These are phyloP conservation scores for Nycticorax nycticorax DNA, from an alignment of 2,113 vertebrate species.

Conservation along the genomic window DNA sequence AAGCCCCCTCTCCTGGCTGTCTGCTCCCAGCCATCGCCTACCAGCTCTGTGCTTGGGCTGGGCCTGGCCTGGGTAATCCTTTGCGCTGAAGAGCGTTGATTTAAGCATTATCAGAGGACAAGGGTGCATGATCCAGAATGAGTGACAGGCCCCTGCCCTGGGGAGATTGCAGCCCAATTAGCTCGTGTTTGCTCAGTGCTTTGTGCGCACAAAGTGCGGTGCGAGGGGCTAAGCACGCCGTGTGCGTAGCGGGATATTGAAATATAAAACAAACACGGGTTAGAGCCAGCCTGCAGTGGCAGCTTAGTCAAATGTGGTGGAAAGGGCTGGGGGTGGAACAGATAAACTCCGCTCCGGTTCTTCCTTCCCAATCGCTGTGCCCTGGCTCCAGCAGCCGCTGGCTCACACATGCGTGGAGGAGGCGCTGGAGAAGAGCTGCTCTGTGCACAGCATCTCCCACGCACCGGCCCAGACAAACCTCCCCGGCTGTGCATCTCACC, in stretches of 20 bases:
- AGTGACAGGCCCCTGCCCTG: background rate
- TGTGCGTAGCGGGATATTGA: background rate
- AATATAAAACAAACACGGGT: background rate
- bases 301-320: background rate
- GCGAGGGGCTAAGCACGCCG: background rate
- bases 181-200: background rate
- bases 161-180: conserved; percentile 1
- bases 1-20: background rate
- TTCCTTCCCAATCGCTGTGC: accelerated
- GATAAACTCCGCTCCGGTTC: background rate
- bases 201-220: background rate
- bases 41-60: background rate
- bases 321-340: background rate
- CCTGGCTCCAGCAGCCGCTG: background rate
- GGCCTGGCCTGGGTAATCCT: background rate
- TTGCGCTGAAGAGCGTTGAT: background rate
- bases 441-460: background rate
- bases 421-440: background rate
- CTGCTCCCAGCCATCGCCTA: background rate
- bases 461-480: background rate
- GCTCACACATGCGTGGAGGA: background rate
- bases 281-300: background rate
- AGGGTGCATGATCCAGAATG: background rate
- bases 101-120: background rate
- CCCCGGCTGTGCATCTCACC: background rate